Percentiles rank a stretch among this genome's conserved stretches.
These are phyloP conservation scores for Noctua comes DNA, from an alignment of 2,888 invertebrate genomes.

Conservation along the genomic window DNA sequence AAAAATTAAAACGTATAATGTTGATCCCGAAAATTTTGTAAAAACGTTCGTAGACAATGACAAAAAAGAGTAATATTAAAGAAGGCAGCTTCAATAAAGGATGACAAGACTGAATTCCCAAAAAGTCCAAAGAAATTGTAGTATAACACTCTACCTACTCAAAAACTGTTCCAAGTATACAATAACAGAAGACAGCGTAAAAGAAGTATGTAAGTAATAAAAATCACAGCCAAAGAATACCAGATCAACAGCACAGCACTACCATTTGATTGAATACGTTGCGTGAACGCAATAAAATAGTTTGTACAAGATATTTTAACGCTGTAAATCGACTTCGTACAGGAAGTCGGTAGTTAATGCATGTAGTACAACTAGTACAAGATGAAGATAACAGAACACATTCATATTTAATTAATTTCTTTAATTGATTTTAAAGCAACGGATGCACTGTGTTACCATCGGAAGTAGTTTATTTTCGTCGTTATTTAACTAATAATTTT, in stretches of 20 bases:
- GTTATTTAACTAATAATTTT: not conserved
- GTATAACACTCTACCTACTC: not conserved
- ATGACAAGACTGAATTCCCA: not conserved
- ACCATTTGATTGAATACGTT: constrained; percentile 64
- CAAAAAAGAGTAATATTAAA: not conserved
- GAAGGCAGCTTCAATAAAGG: not conserved
- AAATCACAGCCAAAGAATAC: not conserved
- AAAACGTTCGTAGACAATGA: not conserved
- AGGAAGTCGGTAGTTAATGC: constrained; percentile 59
- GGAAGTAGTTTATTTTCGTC: not conserved
- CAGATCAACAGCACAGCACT: constrained; percentile 35
- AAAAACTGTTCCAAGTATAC: not conserved
- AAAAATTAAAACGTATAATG: accelerated
- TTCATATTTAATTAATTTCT: constrained; percentile 41
- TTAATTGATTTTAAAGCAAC: constrained; percentile 40
- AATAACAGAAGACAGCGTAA: no score
- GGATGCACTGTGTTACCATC: constrained; percentile 31
- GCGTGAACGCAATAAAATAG: constrained; percentile 65
- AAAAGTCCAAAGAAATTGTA: not conserved
- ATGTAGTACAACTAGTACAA: constrained; percentile 52
- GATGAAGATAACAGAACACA: constrained; percentile 43
- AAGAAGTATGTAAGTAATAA: not conserved
- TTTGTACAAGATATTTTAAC: constrained; percentile 53
- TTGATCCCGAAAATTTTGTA: not conserved
- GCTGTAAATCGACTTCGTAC: constrained; percentile 50